Conservation (phyloP, 2,888 invertebrate species). For the Syritta pipiens region DNA sequence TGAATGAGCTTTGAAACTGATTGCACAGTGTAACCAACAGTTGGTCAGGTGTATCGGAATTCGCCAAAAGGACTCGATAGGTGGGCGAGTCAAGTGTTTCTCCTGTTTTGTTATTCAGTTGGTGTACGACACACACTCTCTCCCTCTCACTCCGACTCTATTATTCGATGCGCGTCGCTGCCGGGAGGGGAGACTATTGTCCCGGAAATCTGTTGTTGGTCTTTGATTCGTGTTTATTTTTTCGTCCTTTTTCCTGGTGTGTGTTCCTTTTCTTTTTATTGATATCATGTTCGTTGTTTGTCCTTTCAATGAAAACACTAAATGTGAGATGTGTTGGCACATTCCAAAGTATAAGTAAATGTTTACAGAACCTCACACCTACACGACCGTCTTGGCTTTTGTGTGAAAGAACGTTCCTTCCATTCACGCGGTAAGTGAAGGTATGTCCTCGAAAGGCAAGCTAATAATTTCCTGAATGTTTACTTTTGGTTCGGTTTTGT, state of each 20-base stretch:
- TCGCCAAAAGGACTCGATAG: constrained; percentile 37
- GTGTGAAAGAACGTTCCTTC: constrained; percentile 16
- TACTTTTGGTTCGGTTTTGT: constrained; percentile 36
- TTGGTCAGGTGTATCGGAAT: constrained; percentile 30
- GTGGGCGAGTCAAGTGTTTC: constrained; percentile 47
- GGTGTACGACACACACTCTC: constrained; percentile 26
- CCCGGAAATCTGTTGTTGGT: constrained; percentile 50
- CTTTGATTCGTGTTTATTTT: constrained; percentile 31
- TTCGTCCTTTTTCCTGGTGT: too few relatives aligned
- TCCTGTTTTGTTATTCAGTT: constrained; percentile 50
- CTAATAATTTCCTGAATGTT: constrained; percentile 60
- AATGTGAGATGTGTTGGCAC: constrained; percentile 57
- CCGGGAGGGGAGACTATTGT: constrained; percentile 30
- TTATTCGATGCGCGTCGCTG: not conserved
- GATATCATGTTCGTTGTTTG: constrained; percentile 60
- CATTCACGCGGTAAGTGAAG: not conserved
- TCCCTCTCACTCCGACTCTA: not conserved
- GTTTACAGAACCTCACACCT: constrained; percentile 39
- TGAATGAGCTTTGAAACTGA: constrained; percentile 1
- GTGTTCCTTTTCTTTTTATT: constrained; percentile 27
- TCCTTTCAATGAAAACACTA: constrained; percentile 65
- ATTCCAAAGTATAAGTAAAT: constrained; percentile 56
- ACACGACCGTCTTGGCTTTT: not conserved
- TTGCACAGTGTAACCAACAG: constrained; percentile 6
- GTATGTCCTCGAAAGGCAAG: constrained; percentile 48